Evolutionary conservation across 2,113 vertebrate genomes (phyloP), one percentile per base, ranked within the genome.

Genomic region (Mesoclemmys tuberculata): DNA sequence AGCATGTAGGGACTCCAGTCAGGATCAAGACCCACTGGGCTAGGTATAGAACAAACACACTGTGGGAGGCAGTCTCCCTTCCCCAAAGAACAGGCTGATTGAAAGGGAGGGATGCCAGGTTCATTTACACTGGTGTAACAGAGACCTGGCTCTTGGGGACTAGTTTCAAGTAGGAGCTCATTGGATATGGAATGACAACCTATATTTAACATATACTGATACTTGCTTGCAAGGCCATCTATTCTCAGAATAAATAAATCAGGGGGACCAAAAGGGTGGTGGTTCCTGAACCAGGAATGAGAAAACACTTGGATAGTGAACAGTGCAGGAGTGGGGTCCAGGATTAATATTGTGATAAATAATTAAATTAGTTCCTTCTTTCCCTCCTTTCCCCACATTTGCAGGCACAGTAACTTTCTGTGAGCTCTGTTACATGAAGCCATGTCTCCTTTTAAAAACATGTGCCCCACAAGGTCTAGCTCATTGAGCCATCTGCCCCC

Each of bases 391-490:
- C 56, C 21, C 6, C 52, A 91, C 6, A 44, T 61, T 58, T 14
- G 0, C 54, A 46, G 4, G 3, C 1, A 12, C 2, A 1, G 12
- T 55, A 80, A 48, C 3, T 88, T 24, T 80, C 55, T 46, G 29
- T 3, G 14, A 4, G 6, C 84, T 38, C 44, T 94, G 85, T 58
- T 29, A 5, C 0, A 0, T 2, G 12, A 74, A 89, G 24, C 10
- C 46, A 85, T 13, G 2, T 12, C 68, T 84, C 29, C 80, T 84
- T 61, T 56, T 38, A 71, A 71, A 55, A 16, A 35, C 0, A 1
- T 0, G 2, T 5, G 41, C 4, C 0, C 0, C 41, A 88, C 90
- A 82, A 82, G 10, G 0, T 10, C 10, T n/a, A n/a, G 89, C 35
- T 58, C 85, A 10, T 29, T 0, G 2, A 87, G 24, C 46, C 1